Conservation (phyloP, 2,888 invertebrate genomes). For the Orgyia antiqua region DNA sequence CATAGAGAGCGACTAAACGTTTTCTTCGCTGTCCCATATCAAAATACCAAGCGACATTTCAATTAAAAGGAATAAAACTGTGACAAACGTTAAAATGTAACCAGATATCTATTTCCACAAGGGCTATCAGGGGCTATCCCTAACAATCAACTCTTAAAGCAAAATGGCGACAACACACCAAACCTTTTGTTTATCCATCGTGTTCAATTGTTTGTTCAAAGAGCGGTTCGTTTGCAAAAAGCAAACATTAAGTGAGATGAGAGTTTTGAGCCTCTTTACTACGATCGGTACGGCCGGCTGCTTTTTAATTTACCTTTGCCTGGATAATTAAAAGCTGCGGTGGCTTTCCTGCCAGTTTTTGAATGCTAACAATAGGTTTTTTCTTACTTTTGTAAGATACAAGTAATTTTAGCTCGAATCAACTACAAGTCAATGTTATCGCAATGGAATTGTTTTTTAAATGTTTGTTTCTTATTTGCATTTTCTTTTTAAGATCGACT, state of each 20-base stretch:
- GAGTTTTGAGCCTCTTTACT: constrained; percentile 42
- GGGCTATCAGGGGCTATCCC: constrained; percentile 5
- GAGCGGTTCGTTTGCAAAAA: constrained; percentile 23
- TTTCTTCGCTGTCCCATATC: too few relatives aligned
- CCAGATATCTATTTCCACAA: constrained; percentile 5
- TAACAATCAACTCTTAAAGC: constrained; percentile 9
- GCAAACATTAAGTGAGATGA: constrained; percentile 37
- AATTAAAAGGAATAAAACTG: too few relatives aligned
- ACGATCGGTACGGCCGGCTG: constrained; percentile 53
- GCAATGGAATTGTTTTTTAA: constrained; percentile 15
- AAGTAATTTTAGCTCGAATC: constrained; percentile 14
- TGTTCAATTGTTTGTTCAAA: constrained; percentile 37
- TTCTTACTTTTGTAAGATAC: constrained; percentile 26
- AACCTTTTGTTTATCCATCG: constrained; percentile 30
- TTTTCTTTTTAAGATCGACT: too few relatives aligned
- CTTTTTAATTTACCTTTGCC: constrained; percentile 72
- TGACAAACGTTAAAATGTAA: background rate
- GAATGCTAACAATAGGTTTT: constrained; percentile 49
- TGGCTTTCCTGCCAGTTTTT: constrained; percentile 45
- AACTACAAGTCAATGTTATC: constrained; percentile 19
- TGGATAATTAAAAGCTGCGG: constrained; percentile 68
- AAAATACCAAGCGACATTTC: too few relatives aligned
- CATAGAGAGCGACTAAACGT: too few relatives aligned
- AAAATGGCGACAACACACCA: constrained; percentile 24
- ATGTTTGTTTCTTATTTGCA: constrained; percentile 10